Evolutionary conservation across 2,113 vertebrate species (phyloP).

Genomic region (Clarias batrachus): DNA sequence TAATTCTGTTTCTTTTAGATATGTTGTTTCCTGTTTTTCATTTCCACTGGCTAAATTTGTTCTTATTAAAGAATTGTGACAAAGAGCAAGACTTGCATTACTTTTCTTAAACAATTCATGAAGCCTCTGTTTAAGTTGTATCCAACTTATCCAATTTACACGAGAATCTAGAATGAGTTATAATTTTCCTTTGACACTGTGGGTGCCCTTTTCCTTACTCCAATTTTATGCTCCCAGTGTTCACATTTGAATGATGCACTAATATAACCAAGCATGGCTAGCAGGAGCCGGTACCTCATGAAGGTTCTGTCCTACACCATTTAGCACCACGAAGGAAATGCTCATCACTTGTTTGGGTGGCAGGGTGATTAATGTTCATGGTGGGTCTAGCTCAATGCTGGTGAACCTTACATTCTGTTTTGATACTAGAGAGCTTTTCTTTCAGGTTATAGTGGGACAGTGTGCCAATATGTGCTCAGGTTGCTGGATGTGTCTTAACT

Average conservation of each 20-base stretch:
- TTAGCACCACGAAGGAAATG: background rate
- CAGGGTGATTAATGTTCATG: background rate
- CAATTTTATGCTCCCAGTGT: background rate
- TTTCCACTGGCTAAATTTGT: constrained; percentile 56
- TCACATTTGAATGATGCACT: too few relatives aligned
- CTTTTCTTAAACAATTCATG: background rate
- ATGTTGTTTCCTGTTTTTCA: constrained; percentile 53
- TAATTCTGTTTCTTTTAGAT: constrained; percentile 52
- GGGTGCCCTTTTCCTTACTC: too few relatives aligned
- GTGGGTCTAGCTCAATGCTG: background rate
- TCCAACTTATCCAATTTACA: too few relatives aligned
- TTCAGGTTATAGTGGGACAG: background rate
- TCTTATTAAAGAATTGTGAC: constrained; percentile 63
- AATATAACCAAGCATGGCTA: too few relatives aligned
- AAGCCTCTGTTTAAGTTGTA: background rate
- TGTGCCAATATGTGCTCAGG: background rate
- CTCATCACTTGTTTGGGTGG: background rate
- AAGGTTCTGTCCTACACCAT: background rate
- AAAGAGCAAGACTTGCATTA: constrained; percentile 32
- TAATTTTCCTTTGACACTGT: too few relatives aligned
- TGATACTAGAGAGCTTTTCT: background rate
- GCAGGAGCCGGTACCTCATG: background rate
- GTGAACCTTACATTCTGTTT: background rate
- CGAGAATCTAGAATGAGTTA: too few relatives aligned
- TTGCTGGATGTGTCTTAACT: background rate